Base-by-base conservation (phyloP, 2,113 vertebrate genomes). In the Panthera uncia region DNA sequence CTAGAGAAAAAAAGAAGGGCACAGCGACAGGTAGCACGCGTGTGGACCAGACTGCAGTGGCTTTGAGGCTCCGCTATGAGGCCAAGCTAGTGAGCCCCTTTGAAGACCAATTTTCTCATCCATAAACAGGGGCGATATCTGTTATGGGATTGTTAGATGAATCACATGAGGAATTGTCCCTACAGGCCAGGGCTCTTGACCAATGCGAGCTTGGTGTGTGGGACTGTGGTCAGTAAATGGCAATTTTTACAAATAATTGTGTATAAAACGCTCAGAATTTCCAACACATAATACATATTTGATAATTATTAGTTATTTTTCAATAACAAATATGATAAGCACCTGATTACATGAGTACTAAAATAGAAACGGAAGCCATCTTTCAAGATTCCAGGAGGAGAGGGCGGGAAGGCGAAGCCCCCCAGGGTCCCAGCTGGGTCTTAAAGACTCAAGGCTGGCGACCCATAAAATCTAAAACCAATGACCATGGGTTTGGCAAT, bases 21-120 rank as follows among this genome's bases (percentile, higher is more conserved):
- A 8, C 2, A 4, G 25, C 0, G 1, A 0, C 0, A 0, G 0
- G 1, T 4, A 1, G 12, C 0, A 0, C 0, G 7, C 1, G 0
- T 29, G 4, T 2, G n/a, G 5, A 21, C 5, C 5, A 16, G 38
- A 9, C 55, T 2, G 13, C 12, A 5, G 10, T 3, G 9, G 7
- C 55, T 7, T 3, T 14, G 7, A 1, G 23, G 8, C 16, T 82
- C 23, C 5, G 2, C 50, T 4, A 3, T 14, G 31, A 91, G 33
- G 4, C 10, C 15, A 8, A 27, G 4, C 0, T 4, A 21, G 36
- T 12, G 2, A 71, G 74, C 13, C 11, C 63, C 66, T 91, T 10
- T 15, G 27, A 48, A 2, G 16, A 11, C 50, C 36, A n/a, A 1
- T 48, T 33, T 63, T 79, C 4, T 84, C 48, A 5, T 18, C 65